Percentiles rank a stretch among this genome's conserved stretches.
Evolutionary conservation across 2,113 vertebrate species (phyloP).

Genomic region (Phasianus colchicus): DNA sequence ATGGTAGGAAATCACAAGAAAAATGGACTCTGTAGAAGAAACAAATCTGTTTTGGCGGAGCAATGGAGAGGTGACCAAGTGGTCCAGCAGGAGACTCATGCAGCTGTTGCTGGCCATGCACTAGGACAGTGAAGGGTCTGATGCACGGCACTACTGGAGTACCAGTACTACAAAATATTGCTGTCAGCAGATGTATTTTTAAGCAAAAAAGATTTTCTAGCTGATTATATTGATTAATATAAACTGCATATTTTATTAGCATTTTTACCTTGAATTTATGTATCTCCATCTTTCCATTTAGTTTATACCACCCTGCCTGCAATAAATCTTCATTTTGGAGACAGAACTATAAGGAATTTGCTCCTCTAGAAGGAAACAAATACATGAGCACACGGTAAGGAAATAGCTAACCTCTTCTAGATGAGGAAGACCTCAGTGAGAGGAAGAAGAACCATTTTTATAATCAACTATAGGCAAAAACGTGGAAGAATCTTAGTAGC

Average conservation of each 20-base stretch:
- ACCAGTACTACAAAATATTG: not conserved
- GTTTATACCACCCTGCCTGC: not conserved
- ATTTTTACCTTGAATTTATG: not conserved
- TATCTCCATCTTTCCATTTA: not conserved
- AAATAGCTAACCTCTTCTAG: not conserved
- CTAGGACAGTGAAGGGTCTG: fast-evolving
- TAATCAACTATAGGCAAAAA: not conserved
- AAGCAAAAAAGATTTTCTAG: not conserved
- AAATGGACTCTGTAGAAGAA: not conserved
- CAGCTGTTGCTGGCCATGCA: not conserved
- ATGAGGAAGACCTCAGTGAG: not conserved
- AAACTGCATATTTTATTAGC: not conserved
- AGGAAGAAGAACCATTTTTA: not conserved
- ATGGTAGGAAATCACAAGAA: not conserved
- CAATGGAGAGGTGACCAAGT: not conserved
- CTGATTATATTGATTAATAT: not conserved
- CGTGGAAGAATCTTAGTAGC: not conserved
- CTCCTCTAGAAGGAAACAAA: not conserved
- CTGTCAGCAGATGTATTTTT: not conserved
- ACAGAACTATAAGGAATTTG: not conserved
- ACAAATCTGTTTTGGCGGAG: not conserved
- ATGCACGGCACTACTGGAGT: not conserved
- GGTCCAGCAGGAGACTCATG: not conserved
- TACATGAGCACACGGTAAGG: fast-evolving
- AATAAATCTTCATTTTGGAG: not conserved